phyloP scores from a whole-genome alignment of 1,140 invertebrate genomes.

The Forficula auricularia region DNA sequence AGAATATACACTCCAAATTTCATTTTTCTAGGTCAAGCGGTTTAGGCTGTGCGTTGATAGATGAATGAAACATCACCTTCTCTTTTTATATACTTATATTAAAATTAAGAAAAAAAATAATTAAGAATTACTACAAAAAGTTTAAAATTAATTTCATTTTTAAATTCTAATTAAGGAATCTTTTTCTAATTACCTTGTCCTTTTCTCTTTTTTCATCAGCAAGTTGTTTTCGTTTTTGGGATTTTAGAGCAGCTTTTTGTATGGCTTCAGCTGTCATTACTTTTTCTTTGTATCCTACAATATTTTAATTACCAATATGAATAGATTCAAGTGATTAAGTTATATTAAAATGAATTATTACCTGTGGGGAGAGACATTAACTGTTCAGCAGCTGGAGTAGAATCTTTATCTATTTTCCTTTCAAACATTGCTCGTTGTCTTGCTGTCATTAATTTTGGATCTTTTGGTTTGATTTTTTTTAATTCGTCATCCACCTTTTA shows the following conservation, averaged over 20 bases:
- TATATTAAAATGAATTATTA: constrained; percentile 11
- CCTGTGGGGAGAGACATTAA: constrained; percentile 71
- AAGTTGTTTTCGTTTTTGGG: constrained; percentile 73
- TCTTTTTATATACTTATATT: no score
- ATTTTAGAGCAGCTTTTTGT: constrained; percentile 72
- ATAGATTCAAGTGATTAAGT: neutral
- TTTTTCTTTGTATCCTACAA: constrained; percentile 56
- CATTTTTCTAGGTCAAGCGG: no score
- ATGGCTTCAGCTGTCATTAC: constrained; percentile 86
- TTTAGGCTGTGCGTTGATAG: no score
- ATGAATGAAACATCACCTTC: no score
- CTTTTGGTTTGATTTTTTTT: constrained; percentile 82
- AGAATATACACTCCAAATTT: no score
- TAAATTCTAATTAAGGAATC: no score
- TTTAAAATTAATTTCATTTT: constrained; percentile 7
- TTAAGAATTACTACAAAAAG: constrained; percentile 1
- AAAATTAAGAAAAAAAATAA: constrained; percentile 5
- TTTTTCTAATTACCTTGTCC: constrained; percentile 65
- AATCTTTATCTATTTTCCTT: constrained; percentile 55
- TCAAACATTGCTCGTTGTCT: constrained; percentile 86
- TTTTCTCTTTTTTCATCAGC: constrained; percentile 90
- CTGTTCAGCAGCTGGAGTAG: constrained; percentile 48
- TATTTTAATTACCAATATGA: neutral
- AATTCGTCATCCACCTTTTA: constrained; percentile 75
- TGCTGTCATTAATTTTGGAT: constrained; percentile 86